Evolutionary conservation across 2,888 invertebrate genomes (phyloP).

Genomic region (Dioctria linearis): DNA sequence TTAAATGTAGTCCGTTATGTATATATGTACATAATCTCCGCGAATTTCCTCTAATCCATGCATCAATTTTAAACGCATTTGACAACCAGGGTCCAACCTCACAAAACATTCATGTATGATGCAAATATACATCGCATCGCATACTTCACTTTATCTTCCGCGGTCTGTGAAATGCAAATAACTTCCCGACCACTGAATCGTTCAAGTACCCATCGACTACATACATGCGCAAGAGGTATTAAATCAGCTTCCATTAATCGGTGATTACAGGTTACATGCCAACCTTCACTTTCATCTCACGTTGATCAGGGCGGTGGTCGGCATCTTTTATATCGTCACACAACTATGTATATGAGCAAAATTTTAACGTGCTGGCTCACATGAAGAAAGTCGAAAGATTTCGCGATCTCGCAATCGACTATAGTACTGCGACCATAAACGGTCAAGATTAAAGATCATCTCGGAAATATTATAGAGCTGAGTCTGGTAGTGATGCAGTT

Average conservation of each 20-base stretch:
- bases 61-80: too few relatives aligned
- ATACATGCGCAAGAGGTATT: neutral
- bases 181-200: constrained; percentile 28
- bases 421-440: neutral
- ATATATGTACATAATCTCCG: too few relatives aligned
- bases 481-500: neutral
- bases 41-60: too few relatives aligned
- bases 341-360: too few relatives aligned
- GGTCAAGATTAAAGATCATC: constrained; percentile 15
- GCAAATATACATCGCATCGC: neutral
- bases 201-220: neutral
- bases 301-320: constrained; percentile 16
- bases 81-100: too few relatives aligned
- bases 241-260: constrained; percentile 31
- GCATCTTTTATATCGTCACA: neutral
- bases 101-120: too few relatives aligned
- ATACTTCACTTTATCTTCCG: constrained; percentile 41
- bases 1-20: neutral
- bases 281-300: constrained; percentile 47
- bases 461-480: neutral
- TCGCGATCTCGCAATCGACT: neutral
- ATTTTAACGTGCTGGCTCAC: too few relatives aligned
- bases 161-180: constrained; percentile 23
- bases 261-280: constrained; percentile 29
- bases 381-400: constrained; percentile 20